Percentiles rank a stretch among this genome's conserved stretches.
phyloP scores from a whole-genome alignment of 2,888 invertebrate species.

The Amphipoea oculea region DNA sequence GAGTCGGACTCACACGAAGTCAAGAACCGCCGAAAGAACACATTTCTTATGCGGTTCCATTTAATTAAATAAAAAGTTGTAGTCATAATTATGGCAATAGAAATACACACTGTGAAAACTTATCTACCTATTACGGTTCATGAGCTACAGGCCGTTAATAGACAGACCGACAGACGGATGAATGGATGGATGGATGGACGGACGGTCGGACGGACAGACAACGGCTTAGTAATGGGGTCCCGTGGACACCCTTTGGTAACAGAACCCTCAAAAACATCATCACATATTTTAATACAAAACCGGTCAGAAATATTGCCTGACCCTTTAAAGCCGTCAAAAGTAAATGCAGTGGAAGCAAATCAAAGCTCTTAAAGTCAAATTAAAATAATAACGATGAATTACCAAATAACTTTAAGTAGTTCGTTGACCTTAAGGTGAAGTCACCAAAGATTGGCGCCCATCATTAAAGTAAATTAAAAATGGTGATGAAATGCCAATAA shows the following conservation, averaged over 20 bases:
- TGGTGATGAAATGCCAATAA: conserved; percentile 75
- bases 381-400: conserved; percentile 60
- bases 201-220: neutral
- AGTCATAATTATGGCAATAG: neutral
- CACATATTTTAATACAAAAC: conserved; percentile 8
- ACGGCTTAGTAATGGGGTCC: neutral
- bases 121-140: neutral
- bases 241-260: neutral
- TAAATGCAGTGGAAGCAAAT: conserved; percentile 38
- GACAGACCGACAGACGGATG: too few relatives aligned
- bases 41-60: neutral
- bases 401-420: conserved; percentile 56
- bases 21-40: neutral
- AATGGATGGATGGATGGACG: neutral
- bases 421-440: conserved; percentile 65
- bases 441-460: conserved; percentile 68
- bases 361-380: conserved; percentile 50
- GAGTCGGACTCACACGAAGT: neutral
- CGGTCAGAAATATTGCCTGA: neutral
- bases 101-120: neutral
- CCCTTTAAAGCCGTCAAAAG: conserved; percentile 32
- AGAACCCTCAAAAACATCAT: neutral
- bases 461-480: conserved; percentile 59
- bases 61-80: too few relatives aligned
- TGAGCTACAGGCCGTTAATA: neutral